Evolutionary conservation across 1,140 invertebrate genomes (phyloP), one percentile per base, ranked within the genome.

Genomic region (Drosophila serrata): DNA sequence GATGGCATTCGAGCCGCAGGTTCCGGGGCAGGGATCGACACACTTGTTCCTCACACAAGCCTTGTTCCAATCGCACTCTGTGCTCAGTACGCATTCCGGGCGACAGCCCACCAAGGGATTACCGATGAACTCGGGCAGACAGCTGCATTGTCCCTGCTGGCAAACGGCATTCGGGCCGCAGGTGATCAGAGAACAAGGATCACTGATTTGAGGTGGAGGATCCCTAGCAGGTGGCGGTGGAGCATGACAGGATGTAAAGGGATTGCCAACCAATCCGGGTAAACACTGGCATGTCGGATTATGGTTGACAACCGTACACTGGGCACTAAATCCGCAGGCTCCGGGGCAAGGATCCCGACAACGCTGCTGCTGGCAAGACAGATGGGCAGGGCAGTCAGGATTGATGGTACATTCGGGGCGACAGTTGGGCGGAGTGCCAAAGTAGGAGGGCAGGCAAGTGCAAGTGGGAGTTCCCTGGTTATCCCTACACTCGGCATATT

Each of bases 71-170:
- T 96, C 93, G 92, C 97, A 98, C 68, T 98, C 97, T 3, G 96
- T 95, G 91, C 96, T 97, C 82, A 97, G 94, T 1, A 97, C 95
- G 92, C 97, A 98, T 93, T 97, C 97, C 17, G 97, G 97, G 69
- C 96, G 93, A 92, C 97, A 98, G 6, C 94, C 95, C 70, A 93
- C 79, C 42, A 95, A 94, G 7, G 95, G 95, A 91, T 95, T 94
- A 33, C 97, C 97, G 67, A 95, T 95, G 73, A 94, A 95, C 17
- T 94, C 94, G 9, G 93, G 86, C 43, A 94, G 93, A 90, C 96
- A 96, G 9, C 49, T 75, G 53, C 92, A 92, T 7, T 77, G 68
- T n/a, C 85, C 92, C n/a, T 88, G 93, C 95, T 96, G 82, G 81
- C 95, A 96, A 51, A 95, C 93, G 2, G 94, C 94, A 75, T 95